Percentiles rank a stretch among this genome's conserved stretches.
Evolutionary conservation across 2,797 vertebrate species (phyloP).

Genomic region (Scleropages formosus): DNA sequence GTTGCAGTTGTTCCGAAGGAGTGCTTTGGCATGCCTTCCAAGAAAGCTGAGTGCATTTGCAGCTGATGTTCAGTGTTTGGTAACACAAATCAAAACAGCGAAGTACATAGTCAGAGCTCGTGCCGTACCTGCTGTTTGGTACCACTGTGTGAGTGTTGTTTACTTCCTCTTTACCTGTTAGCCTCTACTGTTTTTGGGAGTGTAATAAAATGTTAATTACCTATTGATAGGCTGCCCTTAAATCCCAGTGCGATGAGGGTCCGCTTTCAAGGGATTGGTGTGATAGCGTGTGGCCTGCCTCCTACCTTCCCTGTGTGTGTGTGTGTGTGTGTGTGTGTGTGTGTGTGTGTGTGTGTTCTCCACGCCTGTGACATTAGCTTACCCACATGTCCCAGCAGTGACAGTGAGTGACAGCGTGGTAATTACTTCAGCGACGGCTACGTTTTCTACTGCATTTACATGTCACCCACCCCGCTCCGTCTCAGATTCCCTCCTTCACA

Average conservation of each 20-base stretch:
- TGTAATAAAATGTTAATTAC: background rate
- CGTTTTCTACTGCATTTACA: constrained; percentile 43
- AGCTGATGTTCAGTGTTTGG: background rate
- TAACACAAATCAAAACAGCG: background rate
- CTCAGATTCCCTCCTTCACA: background rate
- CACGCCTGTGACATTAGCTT: constrained; percentile 26
- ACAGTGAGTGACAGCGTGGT: constrained; percentile 39
- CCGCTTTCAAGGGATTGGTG: background rate
- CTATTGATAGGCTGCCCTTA: background rate
- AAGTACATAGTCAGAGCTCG: background rate
- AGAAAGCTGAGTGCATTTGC: background rate
- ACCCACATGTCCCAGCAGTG: constrained; percentile 33
- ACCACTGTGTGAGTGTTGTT: background rate
- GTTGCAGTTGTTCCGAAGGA: background rate
- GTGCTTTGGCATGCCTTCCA: background rate
- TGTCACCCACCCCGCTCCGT: constrained; percentile 18
- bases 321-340: constrained; percentile 17
- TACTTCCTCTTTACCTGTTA: background rate
- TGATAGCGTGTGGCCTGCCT: background rate
- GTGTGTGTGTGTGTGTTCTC: constrained; percentile 26
- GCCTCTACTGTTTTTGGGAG: background rate
- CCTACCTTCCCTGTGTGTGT: background rate
- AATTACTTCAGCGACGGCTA: constrained; percentile 35
- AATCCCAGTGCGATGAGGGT: background rate
- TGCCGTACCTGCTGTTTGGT: background rate